Base-by-base conservation (phyloP, 1,140 invertebrate genomes). In the Scylla paramamosain region DNA sequence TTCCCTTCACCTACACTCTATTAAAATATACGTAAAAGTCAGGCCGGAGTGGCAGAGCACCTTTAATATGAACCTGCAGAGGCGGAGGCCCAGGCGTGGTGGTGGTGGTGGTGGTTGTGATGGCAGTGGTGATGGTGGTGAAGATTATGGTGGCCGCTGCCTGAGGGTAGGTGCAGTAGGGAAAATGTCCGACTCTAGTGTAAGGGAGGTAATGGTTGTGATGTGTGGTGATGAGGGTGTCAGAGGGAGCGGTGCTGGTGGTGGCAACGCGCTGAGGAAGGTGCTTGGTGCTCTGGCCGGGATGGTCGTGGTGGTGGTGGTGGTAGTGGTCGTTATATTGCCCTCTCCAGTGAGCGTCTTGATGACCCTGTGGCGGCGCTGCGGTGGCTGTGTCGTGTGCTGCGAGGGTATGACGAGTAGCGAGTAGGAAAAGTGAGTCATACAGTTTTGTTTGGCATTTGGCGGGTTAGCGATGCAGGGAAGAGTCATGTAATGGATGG, bases 1-100 rank as follows among this genome's bases (percentile, higher is more conserved):
- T 28, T 46, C 86, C 83, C 45, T 28, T 46, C 86, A 45, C 86
- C 31, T 88, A 39, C 86, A 88, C 86, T 31, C 83, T 88, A 88
- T 88, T 88, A 46, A 88, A 88, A 88, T 32, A 88, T 88, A 88
- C 86, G 86, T 88, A 88, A 88, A 88, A 88, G 86, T 88, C 32
- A 88, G 28, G 14, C 25, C 29, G 32, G 45, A 46, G 32, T 46
- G 29, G 45, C 86, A 88, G 31, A 45, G 86, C 86, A 88, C 6
- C 86, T 88, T 88, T 88, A 88, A 88, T 46, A 46, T 88, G 86
- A 88, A 45, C 86, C 86, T 88, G 45, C 86, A 88, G 86, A 39
- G 86, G 10, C 45, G 86, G 86, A 46, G 86, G 32, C 86, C 16
- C 20, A 28, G 14, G 86, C 28, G 31, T 39, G 86, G 31, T 16